Base-by-base conservation (phyloP, 2,797 vertebrate genomes). In the Rhinatrema bivittatum region DNA sequence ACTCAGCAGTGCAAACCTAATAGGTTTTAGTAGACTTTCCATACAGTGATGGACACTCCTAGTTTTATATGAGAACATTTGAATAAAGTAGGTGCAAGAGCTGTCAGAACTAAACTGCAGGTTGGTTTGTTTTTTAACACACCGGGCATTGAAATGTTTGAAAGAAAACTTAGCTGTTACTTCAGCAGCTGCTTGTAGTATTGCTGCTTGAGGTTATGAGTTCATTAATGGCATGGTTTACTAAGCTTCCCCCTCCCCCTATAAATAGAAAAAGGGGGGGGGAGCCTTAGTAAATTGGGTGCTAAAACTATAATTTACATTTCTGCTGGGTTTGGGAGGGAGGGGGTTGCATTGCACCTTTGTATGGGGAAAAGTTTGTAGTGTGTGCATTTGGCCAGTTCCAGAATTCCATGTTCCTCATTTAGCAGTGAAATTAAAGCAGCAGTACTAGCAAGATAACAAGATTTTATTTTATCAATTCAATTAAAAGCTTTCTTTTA, bases 131-230 rank as follows among this genome's bases (percentile, higher is more conserved):
- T 77, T 68, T 70, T 70, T 46, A 63, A 66, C 46, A 78, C 55
- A 24, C 3, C 39, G 76, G 77, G 78, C 77, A 79, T 81, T 81
- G 70, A 71, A 43, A 61, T 46, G 30, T 50, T 62, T 53, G 42
- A 66, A 42, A 68, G 46, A 50, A 72, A 65, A 43, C 50, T 35
- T 62, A 65, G 65, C 52, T 21, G 34, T 71, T 74, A 82, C 70
- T 60, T 74, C 58, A 12, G 52, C 58, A 12, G 52, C 57, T 74
- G 53, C 58, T 62, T 35, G 62, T 44, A 48, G 30, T n/a, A 46
- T 62, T 74, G 20, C 58, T 64, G 39, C 68, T 72, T 43, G 48
- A 70, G 68, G 60, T 64, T 70, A 65, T 63, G 37, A 62, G 70
- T 52, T 3, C 5, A 57, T 55, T 47, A n/a, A n/a, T n/a, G n/a